Percentiles rank a stretch among this genome's conserved stretches.
Conservation (phyloP, 2,888 invertebrate genomes). For the Chorisops tibialis region DNA sequence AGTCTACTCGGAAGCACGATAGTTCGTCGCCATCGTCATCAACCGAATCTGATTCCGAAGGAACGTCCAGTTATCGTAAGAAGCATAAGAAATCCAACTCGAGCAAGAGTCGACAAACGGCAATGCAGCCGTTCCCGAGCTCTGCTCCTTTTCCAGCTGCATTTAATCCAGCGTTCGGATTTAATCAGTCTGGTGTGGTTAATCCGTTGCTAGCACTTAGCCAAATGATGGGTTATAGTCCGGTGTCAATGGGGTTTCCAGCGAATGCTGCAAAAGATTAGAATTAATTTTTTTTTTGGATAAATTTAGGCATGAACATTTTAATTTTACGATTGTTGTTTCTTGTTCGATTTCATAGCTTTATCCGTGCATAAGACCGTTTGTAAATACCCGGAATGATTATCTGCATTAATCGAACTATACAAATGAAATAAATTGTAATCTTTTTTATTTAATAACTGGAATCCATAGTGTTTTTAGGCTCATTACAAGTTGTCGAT, state of each 20-base stretch:
- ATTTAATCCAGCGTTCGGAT: conserved; percentile 2
- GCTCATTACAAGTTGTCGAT: too few species aligned
- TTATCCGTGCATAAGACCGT: too few species aligned
- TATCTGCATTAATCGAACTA: too few species aligned
- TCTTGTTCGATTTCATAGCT: too few species aligned
- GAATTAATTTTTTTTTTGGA: not conserved
- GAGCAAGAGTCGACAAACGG: not conserved
- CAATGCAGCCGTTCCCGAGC: not conserved
- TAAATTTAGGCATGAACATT: too few species aligned
- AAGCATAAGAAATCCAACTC: not conserved
- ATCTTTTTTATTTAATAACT: too few species aligned
- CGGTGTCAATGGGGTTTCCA: conserved; percentile 2
- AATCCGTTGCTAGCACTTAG: conserved; percentile 24
- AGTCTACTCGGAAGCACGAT: not conserved
- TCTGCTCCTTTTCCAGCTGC: conserved; percentile 2
- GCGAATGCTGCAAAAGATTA: not conserved
- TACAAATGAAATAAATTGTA: too few species aligned
- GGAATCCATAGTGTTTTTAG: too few species aligned
- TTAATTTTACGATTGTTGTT: too few species aligned
- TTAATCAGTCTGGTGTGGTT: not conserved
- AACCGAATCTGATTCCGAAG: not conserved
- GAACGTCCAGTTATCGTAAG: not conserved
- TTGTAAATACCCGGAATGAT: too few species aligned
- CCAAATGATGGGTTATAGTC: conserved; percentile 27
- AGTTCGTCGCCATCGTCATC: not conserved